A percentile compares a stretch with the other conserved stretches of the same genome.
phyloP scores from a whole-genome alignment of 2,113 vertebrate species.

The Heterocephalus glaber region DNA sequence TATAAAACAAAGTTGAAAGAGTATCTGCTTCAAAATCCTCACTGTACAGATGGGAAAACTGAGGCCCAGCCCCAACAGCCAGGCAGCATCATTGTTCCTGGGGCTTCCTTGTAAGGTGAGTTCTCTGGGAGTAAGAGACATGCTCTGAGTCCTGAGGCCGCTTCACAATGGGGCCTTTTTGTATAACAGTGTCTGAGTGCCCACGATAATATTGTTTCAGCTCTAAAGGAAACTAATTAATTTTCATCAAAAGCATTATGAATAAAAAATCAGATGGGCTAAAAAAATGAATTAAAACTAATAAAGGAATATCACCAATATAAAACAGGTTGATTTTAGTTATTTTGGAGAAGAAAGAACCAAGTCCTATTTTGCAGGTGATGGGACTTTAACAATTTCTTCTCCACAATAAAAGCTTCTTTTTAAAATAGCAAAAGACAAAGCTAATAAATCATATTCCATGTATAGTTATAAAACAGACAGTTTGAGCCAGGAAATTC shows the following conservation, averaged over 20 bases:
- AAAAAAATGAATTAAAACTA: slow-evolving; percentile 75
- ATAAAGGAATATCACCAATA: slow-evolving; percentile 67
- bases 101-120: background rate
- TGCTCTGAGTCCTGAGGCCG: background rate
- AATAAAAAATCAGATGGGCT: slow-evolving; percentile 71
- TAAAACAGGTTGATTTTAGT: slow-evolving; percentile 63
- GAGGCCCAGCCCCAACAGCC: background rate
- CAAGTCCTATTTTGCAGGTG: slow-evolving; percentile 54
- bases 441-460: slow-evolving; percentile 64
- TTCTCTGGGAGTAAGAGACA: background rate
- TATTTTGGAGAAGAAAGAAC: slow-evolving; percentile 52
- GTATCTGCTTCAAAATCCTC: background rate
- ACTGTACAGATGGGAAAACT: slow-evolving; percentile 2
- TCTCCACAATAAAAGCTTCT: slow-evolving; percentile 42
- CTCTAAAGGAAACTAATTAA: slow-evolving; percentile 80
- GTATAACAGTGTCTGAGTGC: background rate
- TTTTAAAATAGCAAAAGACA: slow-evolving; percentile 25
- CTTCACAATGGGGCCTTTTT: background rate
- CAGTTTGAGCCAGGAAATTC: background rate
- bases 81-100: background rate
- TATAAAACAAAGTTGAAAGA: background rate
- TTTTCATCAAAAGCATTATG: slow-evolving; percentile 76
- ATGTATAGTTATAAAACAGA: background rate
- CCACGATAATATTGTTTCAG: slow-evolving; percentile 63
- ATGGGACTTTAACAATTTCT: slow-evolving; percentile 59